Conservation (phyloP, 2,797 vertebrate species). For the Cossypha caffra region DNA sequence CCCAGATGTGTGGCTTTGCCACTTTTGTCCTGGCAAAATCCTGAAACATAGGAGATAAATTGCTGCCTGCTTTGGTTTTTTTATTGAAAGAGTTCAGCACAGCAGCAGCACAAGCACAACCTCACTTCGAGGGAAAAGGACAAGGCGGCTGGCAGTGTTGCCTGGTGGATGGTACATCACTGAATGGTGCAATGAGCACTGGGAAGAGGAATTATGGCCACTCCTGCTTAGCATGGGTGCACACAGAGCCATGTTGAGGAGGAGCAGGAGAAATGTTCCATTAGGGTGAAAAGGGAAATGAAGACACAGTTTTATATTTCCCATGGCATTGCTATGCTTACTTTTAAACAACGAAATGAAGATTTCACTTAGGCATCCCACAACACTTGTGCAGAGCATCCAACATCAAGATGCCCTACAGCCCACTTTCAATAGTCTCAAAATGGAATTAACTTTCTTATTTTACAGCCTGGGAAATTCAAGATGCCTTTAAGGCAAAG, state of each 20-base stretch:
- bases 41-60: background rate
- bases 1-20: background rate
- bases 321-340: background rate
- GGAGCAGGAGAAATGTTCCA: background rate
- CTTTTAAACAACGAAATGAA: background rate
- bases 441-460: background rate
- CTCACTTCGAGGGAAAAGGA: background rate
- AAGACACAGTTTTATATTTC: background rate
- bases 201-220: background rate
- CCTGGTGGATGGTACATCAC: background rate
- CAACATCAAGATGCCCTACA: background rate
- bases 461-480: conserved; percentile 18
- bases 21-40: background rate
- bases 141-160: background rate
- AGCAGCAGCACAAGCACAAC: background rate
- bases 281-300: background rate
- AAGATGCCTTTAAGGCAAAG: background rate
- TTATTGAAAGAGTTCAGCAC: background rate
- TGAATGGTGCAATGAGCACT: background rate
- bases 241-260: fast-evolving
- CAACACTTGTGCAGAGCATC: background rate
- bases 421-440: background rate
- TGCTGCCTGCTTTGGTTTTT: background rate
- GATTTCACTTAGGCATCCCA: background rate
- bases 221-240: fast-evolving